Conservation (phyloP, 2,888 invertebrate species). For the Pachliopta kotzebuea region DNA sequence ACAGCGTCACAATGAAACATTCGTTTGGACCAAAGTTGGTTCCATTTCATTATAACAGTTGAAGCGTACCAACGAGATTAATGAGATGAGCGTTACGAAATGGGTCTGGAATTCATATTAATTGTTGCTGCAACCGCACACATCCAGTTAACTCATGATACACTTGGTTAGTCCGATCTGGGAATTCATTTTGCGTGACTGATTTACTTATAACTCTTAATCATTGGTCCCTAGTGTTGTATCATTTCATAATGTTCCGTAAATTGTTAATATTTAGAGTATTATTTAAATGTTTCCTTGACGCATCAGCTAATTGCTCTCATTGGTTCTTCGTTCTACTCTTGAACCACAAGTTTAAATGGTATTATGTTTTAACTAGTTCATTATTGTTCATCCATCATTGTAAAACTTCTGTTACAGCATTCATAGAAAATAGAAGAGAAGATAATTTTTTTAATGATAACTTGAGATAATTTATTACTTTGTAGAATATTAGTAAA, state of each 20-base stretch:
- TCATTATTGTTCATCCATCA: no score
- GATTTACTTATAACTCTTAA: constrained; percentile 26
- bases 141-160: constrained; percentile 26
- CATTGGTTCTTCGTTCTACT: no score
- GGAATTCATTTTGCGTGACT: constrained; percentile 27
- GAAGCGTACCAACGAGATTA: constrained; percentile 22
- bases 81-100: constrained; percentile 29
- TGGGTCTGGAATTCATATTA: constrained; percentile 28
- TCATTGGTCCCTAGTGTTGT: constrained; percentile 11
- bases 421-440: no score
- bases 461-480: no score
- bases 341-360: no score
- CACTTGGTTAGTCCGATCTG: constrained; percentile 25
- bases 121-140: constrained; percentile 29
- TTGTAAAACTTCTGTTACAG: no score
- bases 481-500: background rate
- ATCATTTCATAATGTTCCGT: background rate
- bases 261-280: background rate
- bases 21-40: constrained; percentile 13
- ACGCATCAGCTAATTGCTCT: no score
- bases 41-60: constrained; percentile 18
- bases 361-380: no score
- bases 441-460: no score
- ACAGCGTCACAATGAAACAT: constrained; percentile 20
- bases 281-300: no score